These are phyloP conservation scores for Heterohyrax brucei DNA, from an alignment of 2,797 vertebrate genomes.

Conservation along the genomic window DNA sequence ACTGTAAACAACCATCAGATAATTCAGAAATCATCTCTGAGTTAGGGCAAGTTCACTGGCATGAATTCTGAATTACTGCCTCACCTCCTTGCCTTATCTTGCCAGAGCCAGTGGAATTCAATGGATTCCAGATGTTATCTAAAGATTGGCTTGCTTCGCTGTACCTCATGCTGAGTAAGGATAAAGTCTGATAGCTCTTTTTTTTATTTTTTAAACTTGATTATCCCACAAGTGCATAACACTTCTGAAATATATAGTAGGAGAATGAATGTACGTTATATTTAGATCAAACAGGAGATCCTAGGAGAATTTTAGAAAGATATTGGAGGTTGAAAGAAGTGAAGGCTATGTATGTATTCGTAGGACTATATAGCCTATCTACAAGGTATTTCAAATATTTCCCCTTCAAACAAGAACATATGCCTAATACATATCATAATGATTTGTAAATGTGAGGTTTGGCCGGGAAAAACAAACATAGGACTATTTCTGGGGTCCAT, in stretches of 20 bases:
- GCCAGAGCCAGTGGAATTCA: neutral
- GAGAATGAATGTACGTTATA: slow-evolving; percentile 48
- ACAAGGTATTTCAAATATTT: slow-evolving; percentile 65
- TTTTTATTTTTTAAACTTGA: slow-evolving; percentile 19
- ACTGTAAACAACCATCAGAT: neutral
- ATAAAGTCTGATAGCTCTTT: slow-evolving; percentile 8
- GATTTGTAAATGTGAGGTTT: neutral
- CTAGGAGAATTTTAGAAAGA: slow-evolving; percentile 51
- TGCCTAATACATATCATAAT: neutral
- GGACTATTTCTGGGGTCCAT: neutral
- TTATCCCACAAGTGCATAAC: slow-evolving; percentile 25
- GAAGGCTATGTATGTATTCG: slow-evolving; percentile 57
- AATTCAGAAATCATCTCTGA: slow-evolving; percentile 15
- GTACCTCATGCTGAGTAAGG: slow-evolving; percentile 13
- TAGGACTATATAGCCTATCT: neutral
- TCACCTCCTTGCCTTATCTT: neutral
- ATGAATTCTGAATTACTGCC: neutral
- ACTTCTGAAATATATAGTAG: slow-evolving; percentile 46
- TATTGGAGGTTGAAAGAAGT: slow-evolving; percentile 1
- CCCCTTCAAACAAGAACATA: slow-evolving; percentile 38
- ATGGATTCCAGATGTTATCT: slow-evolving; percentile 51
- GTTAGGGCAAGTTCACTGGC: slow-evolving; percentile 26
- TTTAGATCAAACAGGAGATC: slow-evolving; percentile 3
- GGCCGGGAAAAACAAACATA: neutral
- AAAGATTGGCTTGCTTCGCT: neutral